Evolutionary conservation across 2,888 invertebrate species (phyloP).

Genomic region (Orgyia antiqua): DNA sequence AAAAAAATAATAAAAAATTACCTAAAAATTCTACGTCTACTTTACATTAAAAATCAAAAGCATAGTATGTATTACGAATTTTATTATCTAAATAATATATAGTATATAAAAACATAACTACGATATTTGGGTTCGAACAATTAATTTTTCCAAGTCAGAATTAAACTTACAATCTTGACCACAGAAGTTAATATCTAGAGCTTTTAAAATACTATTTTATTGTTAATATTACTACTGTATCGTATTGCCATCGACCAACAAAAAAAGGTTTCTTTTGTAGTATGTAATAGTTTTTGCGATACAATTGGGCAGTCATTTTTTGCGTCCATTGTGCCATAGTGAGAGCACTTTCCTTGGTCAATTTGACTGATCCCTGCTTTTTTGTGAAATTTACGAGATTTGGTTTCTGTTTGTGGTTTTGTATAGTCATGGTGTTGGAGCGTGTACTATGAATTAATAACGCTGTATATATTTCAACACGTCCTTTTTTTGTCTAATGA

Average conservation of each 20-base stretch:
- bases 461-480: constrained; percentile 1
- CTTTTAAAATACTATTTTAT: too few species aligned
- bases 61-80: too few species aligned
- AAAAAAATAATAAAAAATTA: too few species aligned
- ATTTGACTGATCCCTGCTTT: constrained; percentile 39
- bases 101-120: too few species aligned
- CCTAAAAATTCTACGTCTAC: too few species aligned
- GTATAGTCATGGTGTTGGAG: constrained; percentile 17
- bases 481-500: too few species aligned
- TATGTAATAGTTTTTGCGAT: constrained; percentile 10
- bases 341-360: constrained; percentile 53
- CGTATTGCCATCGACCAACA: neutral
- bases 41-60: too few species aligned
- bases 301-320: constrained; percentile 24
- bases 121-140: too few species aligned
- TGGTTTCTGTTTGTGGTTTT: constrained; percentile 16
- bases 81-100: too few species aligned
- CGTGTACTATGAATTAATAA: constrained; percentile 2
- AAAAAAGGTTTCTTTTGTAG: neutral
- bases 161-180: too few species aligned
- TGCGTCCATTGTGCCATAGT: constrained; percentile 34
- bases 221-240: neutral
- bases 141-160: too few species aligned
- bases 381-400: constrained; percentile 27
- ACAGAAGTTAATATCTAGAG: too few species aligned